These are phyloP conservation scores for Lithophane leautieri DNA, from an alignment of 2,888 invertebrate genomes.

Conservation along the genomic window DNA sequence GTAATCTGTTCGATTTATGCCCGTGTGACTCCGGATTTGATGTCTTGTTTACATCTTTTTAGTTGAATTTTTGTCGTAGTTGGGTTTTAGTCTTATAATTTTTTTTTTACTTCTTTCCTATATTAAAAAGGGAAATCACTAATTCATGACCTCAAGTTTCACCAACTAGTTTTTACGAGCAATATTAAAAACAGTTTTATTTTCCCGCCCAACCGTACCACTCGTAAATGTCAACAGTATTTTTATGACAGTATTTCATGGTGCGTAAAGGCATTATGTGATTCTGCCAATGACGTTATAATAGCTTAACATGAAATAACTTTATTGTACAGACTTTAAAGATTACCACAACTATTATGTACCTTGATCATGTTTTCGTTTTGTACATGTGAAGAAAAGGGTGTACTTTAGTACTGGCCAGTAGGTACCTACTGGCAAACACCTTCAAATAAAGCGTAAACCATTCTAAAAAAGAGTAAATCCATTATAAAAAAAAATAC, in stretches of 20 bases:
- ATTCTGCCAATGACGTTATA: constrained; percentile 61
- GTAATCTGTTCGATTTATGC: no score
- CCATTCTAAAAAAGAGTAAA: no score
- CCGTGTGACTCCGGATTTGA: no score
- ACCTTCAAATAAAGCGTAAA: not conserved
- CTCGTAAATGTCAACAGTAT: constrained; percentile 60
- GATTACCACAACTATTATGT: not conserved
- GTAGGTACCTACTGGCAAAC: not conserved
- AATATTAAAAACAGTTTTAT: constrained; percentile 46
- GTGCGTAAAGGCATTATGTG: constrained; percentile 55
- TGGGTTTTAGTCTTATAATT: no score
- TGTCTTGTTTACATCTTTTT: no score
- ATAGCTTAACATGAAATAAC: constrained; percentile 41
- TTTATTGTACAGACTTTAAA: constrained; percentile 15
- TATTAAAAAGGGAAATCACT: not conserved
- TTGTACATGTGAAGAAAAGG: not conserved
- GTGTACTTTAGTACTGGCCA: not conserved
- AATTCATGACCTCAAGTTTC: constrained; percentile 13
- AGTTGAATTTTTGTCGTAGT: no score
- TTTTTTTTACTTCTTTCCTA: no score
- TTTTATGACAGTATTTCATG: constrained; percentile 62
- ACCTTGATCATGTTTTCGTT: not conserved
- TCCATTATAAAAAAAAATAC: not conserved
- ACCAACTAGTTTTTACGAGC: constrained; percentile 37
- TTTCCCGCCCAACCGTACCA: constrained; percentile 54